phyloP scores from a whole-genome alignment of 2,113 vertebrate genomes.

The Ranitomeya variabilis region DNA sequence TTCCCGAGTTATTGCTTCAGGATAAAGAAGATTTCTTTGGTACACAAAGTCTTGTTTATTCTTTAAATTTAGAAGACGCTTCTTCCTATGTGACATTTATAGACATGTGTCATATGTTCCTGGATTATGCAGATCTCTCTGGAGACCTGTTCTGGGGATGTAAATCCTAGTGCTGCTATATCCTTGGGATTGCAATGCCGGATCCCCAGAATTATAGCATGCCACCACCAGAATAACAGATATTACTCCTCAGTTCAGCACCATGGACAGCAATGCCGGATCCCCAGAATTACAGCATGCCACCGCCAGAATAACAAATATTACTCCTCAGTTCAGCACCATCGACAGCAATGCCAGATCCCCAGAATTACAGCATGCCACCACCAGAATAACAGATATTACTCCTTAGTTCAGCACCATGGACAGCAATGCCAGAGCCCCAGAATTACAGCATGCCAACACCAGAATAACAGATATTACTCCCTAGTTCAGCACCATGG shows the following conservation, averaged over 20 bases:
- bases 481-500: no score
- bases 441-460: no score
- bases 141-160: no score
- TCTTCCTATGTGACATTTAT: conserved; percentile 12
- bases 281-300: neutral
- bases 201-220: neutral
- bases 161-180: neutral
- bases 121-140: neutral
- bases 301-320: neutral
- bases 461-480: no score
- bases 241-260: neutral
- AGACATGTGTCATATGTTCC: conserved; percentile 4
- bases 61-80: neutral
- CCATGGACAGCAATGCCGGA: neutral
- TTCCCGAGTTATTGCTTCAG: conserved; percentile 17
- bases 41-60: conserved; percentile 31
- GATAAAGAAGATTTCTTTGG: neutral
- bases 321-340: neutral
- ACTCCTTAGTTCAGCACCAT: neutral
- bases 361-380: neutral
- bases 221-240: no score
- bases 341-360: neutral
- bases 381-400: neutral
- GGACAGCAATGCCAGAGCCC: neutral
- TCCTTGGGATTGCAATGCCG: neutral